Conservation (phyloP, 2,888 invertebrate species). For the Calephelis perditalis region DNA sequence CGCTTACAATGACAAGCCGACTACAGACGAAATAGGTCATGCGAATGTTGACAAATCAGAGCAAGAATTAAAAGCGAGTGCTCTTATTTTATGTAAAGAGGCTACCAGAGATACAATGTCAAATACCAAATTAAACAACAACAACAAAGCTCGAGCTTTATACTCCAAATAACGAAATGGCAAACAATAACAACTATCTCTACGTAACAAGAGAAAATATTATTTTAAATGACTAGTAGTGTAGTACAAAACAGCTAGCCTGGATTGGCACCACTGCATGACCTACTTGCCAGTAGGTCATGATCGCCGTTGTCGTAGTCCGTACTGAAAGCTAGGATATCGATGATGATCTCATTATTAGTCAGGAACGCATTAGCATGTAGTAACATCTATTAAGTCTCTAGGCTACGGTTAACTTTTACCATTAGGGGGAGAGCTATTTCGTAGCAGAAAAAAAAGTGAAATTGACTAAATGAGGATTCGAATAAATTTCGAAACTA, state of each 20-base stretch:
- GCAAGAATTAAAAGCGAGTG: conserved; percentile 14
- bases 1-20: conserved; percentile 44
- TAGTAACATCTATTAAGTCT: not conserved
- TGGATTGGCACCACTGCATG: no score
- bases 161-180: not conserved
- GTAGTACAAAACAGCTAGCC: no score
- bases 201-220: not conserved
- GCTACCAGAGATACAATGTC: not conserved
- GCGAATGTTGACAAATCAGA: conserved; percentile 43
- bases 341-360: no score
- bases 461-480: no score
- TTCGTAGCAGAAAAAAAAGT: conserved; percentile 34
- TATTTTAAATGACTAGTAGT: not conserved
- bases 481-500: no score
- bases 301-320: no score
- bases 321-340: no score
- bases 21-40: conserved; percentile 52
- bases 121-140: conserved; percentile 1
- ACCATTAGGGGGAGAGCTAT: conserved; percentile 31
- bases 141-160: not conserved
- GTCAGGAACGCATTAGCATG: no score
- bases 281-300: no score
- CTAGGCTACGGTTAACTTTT: no score
- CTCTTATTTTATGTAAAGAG: conserved; percentile 11
- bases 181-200: not conserved